Conservation (phyloP, 2,888 invertebrate genomes). For the Steinernema hermaphroditum region DNA sequence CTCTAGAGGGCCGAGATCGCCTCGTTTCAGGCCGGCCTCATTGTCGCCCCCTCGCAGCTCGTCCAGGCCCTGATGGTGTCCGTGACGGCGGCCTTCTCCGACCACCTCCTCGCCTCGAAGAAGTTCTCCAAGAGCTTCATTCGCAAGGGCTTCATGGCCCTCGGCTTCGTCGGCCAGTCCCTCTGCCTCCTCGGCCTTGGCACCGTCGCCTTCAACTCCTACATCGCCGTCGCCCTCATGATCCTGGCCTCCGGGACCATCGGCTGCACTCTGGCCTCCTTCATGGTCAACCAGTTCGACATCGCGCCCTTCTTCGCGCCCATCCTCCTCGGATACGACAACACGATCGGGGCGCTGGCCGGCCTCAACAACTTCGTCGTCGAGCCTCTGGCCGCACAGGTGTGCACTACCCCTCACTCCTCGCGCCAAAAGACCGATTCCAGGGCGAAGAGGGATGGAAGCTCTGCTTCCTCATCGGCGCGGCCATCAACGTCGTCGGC, state of each 20-base stretch:
- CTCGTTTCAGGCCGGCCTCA: neutral
- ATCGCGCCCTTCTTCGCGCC: conserved; percentile 95
- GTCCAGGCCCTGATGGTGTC: conserved; percentile 96
- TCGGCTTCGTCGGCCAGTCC: conserved; percentile 90
- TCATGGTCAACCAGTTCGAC: conserved; percentile 96
- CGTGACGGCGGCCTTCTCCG: conserved; percentile 90
- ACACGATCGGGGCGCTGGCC: conserved; percentile 94
- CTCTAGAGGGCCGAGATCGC: neutral
- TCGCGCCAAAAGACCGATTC: neutral
- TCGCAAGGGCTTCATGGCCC: conserved; percentile 84
- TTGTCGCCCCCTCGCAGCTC: conserved; percentile 89
- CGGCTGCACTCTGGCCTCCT: conserved; percentile 96
- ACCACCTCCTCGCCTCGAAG: conserved; percentile 82
- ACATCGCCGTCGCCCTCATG: conserved; percentile 80
- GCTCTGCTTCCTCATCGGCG: conserved; percentile 90
- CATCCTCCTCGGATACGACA: conserved; percentile 96
- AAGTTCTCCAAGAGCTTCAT: conserved; percentile 89
- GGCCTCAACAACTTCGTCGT: conserved; percentile 90
- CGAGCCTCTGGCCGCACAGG: conserved; percentile 73
- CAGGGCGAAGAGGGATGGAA: conserved; percentile 74
- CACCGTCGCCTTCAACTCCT: conserved; percentile 75
- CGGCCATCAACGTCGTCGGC: conserved; percentile 88
- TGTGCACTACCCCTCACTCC: neutral
- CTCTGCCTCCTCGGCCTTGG: conserved; percentile 92
- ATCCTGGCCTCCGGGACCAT: conserved; percentile 96